A percentile compares a stretch with the other conserved stretches of the same genome.
phyloP scores from a whole-genome alignment of 2,113 vertebrate genomes.

The Dipodomys stephensi region DNA sequence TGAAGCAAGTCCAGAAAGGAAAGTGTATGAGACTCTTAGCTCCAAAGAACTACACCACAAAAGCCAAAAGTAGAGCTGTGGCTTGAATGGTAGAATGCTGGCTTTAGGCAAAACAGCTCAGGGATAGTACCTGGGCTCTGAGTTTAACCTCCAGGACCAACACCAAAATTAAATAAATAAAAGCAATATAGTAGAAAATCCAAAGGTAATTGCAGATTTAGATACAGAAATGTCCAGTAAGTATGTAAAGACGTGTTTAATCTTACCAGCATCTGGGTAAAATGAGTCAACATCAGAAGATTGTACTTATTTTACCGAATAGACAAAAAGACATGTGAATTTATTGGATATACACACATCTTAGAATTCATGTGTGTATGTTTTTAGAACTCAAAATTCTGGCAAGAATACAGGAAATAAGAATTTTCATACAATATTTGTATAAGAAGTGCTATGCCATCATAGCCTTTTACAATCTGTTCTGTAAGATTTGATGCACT shows the following conservation, averaged over 20 bases:
- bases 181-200: no score
- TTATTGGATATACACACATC: neutral
- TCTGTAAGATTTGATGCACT: neutral
- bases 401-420: neutral
- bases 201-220: neutral
- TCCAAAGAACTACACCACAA: no score
- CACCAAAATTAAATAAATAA: no score
- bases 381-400: constrained; percentile 35
- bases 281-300: neutral
- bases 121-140: no score
- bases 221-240: neutral
- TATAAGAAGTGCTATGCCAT: neutral
- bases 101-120: no score
- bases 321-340: neutral
- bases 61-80: no score
- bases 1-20: no score
- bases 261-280: neutral
- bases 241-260: neutral
- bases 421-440: neutral
- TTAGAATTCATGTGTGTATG: neutral
- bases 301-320: neutral
- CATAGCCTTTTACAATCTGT: neutral
- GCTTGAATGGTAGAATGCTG: no score
- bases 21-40: no score
- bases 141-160: no score